Base-by-base conservation (phyloP, 2,797 vertebrate genomes). In the Lutjanus campechanus region DNA sequence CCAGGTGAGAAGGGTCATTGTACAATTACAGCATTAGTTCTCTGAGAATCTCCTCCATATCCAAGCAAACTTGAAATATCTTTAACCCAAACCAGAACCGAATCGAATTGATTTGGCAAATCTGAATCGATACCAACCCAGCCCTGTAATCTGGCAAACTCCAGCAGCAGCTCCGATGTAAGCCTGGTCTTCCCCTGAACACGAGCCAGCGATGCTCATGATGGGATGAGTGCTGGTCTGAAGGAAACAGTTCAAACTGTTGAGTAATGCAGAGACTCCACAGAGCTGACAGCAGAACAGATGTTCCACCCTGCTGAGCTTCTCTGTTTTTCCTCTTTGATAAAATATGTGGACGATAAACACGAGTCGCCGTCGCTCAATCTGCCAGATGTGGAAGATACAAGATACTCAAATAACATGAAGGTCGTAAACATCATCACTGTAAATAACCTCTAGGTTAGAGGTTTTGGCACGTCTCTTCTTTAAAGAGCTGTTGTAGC, bases 291-390 rank as follows among this genome's bases (percentile, higher is more conserved):
- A 61, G 64, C 53, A 12, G 55, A 40, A 44, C 70, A 73, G 58
- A 73, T 73, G 73, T 43, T 7, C 13, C 13, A 1, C 13, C 68
- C 44, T 29, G 68, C 8, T 15, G 50, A 74, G 59, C 54, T 40
- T 1, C 66, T 54, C 62, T 0, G 46, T 64, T 69, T 43, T 17
- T 25, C 16, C 56, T 68, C 63, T 54, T 19, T 5, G n/a, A 40
- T 54, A 15, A 72, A 81, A 62, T n/a, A 70, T 50, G 67, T 47
- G 36, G 40, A 50, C 25, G 36, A 49, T 40, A 59, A 73, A 76
- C 53, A 58, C 0, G 76, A 12, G 25, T 19, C 61, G 51, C 13
- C 49, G 5, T 13, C 44, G 7, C 66, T 49, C 54, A 9, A 2
- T 36, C 29, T 46, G 62, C 66, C 66, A 61, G 76, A 65, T 78